Evolutionary conservation across 2,888 invertebrate genomes (phyloP).

Genomic region (Macrosiphum euphorbiae): DNA sequence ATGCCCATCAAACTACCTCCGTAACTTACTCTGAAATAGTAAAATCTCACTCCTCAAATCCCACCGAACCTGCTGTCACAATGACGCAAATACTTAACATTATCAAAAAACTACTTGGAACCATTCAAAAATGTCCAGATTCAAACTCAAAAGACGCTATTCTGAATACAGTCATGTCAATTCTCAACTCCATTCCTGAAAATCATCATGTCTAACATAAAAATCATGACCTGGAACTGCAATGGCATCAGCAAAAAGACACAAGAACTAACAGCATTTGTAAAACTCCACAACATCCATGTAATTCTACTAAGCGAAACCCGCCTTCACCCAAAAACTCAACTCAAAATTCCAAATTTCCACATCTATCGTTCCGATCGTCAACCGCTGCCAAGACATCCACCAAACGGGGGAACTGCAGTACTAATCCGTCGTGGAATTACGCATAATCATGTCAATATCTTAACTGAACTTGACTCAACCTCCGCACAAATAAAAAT

Average conservation of each 20-base stretch:
- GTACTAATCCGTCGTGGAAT: background rate
- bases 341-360: background rate
- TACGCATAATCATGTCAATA: background rate
- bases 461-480: background rate
- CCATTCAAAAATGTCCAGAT: background rate
- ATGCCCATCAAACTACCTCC: background rate
- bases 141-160: background rate
- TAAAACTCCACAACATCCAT: background rate
- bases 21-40: background rate
- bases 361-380: background rate
- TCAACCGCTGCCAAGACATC: background rate
- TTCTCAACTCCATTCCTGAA: background rate
- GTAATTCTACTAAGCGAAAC: too few relatives aligned
- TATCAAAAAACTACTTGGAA: background rate
- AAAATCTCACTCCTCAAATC: background rate
- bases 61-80: background rate
- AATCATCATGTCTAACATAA: background rate
- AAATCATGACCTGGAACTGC: constrained; percentile 8
- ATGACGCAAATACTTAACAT: background rate
- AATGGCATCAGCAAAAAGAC: background rate
- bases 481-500: background rate
- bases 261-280: background rate
- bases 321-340: background rate
- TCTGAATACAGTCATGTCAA: background rate
- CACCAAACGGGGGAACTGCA: background rate